Evolutionary conservation across 2,888 invertebrate genomes (phyloP), one percentile per base, ranked within the genome.

Genomic region (Agonopterix subpropinquella): DNA sequence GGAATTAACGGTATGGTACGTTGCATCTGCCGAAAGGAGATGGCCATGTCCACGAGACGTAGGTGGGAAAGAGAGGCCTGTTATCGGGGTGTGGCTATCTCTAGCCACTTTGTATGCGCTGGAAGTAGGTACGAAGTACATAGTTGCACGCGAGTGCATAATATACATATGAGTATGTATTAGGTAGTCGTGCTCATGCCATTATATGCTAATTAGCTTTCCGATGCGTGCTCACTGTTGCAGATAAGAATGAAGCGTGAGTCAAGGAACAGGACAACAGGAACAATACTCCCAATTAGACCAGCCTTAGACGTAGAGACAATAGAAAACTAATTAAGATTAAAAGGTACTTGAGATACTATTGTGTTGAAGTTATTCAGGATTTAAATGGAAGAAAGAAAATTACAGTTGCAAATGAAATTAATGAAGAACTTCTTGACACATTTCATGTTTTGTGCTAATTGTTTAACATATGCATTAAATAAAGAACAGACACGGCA

Each of bases 41-140:
- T 56, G 54, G 60, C 55, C 51, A 59, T 57, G 57, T 57, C 48
- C 50, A 51, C 59, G 57, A 59, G 45, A 59, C 8, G 8, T 8
- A 13, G 5, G 76, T 70, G 67, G 54, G 70, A 80, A 59, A 69
- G 79, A 77, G 79, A 79, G 58, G 70, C 62, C 51, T 58, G 59
- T 70, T 72, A 73, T 75, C 75, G 67, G 83, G 85, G 83, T 85
- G 86, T 80, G 85, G 81, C 75, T 80, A 78, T 76, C 74, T 76
- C 73, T 58, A 62, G 59, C 64, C 75, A 77, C 74, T 83, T 75
- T 77, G 73, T 79, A 80, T 80, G 77, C 79, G 70, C 63, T 71
- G 70, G 67, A 36, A 47, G 45, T 28, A 18, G 44, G 39, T 28
- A 28, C 28, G 66, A 73, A 67, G 65, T 70, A 73, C 73, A 77